Evolutionary conservation across 2,113 vertebrate species (phyloP).

Genomic region (Saimiri boliviensis): DNA sequence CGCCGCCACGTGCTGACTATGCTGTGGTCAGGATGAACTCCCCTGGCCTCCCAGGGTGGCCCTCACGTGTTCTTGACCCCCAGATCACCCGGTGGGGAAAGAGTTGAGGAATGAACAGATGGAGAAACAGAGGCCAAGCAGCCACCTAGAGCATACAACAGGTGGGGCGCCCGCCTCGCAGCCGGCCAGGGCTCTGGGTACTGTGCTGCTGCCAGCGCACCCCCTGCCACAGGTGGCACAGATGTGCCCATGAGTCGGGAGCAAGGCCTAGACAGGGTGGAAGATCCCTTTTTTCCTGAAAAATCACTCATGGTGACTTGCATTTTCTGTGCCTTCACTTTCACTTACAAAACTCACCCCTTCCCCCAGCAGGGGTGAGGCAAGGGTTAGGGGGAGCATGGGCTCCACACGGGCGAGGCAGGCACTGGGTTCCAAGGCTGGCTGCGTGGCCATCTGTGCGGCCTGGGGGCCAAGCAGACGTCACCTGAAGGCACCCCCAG

Average conservation of each 20-base stretch:
- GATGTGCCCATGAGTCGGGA: accelerated
- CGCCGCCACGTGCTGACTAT: too few species aligned
- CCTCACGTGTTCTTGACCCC: not conserved
- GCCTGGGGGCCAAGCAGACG: not conserved
- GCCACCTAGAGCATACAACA: not conserved
- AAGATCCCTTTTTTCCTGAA: not conserved
- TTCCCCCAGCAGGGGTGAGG: not conserved
- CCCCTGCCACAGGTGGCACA: not conserved
- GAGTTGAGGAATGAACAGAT: not conserved
- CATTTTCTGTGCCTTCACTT: not conserved
- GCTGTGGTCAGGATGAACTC: not conserved
- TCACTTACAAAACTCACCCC: not conserved
- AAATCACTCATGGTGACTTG: not conserved
- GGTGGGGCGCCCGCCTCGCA: not conserved
- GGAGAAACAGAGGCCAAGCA: not conserved
- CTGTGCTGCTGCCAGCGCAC: not conserved
- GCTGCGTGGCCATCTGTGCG: not conserved
- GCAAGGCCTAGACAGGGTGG: not conserved
- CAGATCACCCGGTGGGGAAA: not conserved
- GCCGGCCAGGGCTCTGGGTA: not conserved
- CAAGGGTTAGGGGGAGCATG: accelerated
- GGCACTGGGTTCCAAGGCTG: not conserved
- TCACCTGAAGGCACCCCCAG: not conserved
- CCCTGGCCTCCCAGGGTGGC: not conserved
- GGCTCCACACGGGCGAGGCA: not conserved